These are phyloP conservation scores for Thalassarche chlororhynchos DNA, from an alignment of 2,113 vertebrate genomes.

Conservation along the genomic window DNA sequence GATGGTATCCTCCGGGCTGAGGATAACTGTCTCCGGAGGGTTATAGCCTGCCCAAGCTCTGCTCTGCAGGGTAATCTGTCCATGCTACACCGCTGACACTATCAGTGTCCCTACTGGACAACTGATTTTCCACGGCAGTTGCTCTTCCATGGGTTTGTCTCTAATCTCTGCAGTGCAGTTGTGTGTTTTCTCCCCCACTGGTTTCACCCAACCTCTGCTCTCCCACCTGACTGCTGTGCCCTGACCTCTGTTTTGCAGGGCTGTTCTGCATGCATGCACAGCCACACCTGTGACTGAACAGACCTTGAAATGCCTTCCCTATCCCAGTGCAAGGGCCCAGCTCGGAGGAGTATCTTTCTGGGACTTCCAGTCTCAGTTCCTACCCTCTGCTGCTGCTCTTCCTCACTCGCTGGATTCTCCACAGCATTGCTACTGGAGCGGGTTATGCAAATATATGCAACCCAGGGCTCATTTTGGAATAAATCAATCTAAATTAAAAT, in stretches of 20 bases:
- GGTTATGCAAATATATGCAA: constrained; percentile 76
- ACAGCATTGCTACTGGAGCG: constrained; percentile 9
- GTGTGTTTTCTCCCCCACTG: neutral
- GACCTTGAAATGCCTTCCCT: neutral
- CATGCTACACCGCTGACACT: neutral
- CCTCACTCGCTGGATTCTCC: constrained; percentile 41
- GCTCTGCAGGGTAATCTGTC: neutral
- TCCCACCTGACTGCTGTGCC: neutral
- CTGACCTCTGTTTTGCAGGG: neutral
- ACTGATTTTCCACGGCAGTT: neutral
- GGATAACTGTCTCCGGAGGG: neutral
- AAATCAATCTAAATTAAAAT: constrained; percentile 77
- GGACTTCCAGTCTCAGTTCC: neutral
- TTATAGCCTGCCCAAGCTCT: neutral
- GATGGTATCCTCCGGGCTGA: neutral
- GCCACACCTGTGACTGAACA: neutral
- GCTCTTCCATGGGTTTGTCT: neutral
- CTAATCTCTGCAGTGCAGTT: constrained; percentile 20
- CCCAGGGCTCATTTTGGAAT: constrained; percentile 67
- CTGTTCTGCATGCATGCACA: neutral
- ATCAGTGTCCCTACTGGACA: neutral
- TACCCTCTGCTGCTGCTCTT: neutral
- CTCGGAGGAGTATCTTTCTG: neutral
- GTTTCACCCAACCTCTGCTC: neutral
- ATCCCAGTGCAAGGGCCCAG: neutral